Conservation (phyloP, 2,113 vertebrate genomes). For the Dipodomys stephensi region DNA sequence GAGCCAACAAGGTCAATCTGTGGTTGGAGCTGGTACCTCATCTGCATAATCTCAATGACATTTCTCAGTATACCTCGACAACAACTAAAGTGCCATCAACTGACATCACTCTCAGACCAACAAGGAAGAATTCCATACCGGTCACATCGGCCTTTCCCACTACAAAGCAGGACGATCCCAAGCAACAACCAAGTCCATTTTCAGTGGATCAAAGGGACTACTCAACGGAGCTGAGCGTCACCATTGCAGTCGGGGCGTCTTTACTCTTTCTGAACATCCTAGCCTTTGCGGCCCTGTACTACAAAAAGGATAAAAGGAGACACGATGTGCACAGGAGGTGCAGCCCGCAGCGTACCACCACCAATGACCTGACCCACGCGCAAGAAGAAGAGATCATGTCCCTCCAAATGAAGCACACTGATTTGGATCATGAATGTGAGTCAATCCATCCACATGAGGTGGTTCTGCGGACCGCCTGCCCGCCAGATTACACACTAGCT, state of each 20-base stretch:
- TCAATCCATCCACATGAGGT: slow-evolving; percentile 97
- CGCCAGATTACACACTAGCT: slow-evolving; percentile 99
- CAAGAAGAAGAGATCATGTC: slow-evolving; percentile 99
- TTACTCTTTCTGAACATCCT: slow-evolving; percentile 98
- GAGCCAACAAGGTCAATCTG: slow-evolving; percentile 98
- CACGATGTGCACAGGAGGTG: slow-evolving; percentile 97
- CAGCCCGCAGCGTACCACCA: slow-evolving; percentile 95
- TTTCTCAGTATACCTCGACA: slow-evolving; percentile 97
- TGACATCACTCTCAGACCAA: slow-evolving; percentile 95
- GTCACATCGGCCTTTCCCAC: slow-evolving; percentile 97
- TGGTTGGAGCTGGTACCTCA: slow-evolving; percentile 99
- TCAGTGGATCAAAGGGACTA: slow-evolving; percentile 98
- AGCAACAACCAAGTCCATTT: slow-evolving; percentile 93
- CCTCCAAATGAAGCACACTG: slow-evolving; percentile 99
- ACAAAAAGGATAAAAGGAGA: slow-evolving; percentile 99
- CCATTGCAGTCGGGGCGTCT: slow-evolving; percentile 97
- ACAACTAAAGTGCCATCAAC: slow-evolving; percentile 98
- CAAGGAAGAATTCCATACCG: slow-evolving; percentile 93
- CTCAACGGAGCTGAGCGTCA: slow-evolving; percentile 97
- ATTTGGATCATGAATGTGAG: slow-evolving; percentile 98
- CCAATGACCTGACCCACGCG: slow-evolving; percentile 96
- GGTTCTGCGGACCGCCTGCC: slow-evolving; percentile 98
- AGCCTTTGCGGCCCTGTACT: slow-evolving; percentile 98
- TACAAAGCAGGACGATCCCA: slow-evolving; percentile 94
- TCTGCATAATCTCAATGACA: slow-evolving; percentile 98